phyloP scores from a whole-genome alignment of 2,888 invertebrate species.

The Cyclophora punctaria region DNA sequence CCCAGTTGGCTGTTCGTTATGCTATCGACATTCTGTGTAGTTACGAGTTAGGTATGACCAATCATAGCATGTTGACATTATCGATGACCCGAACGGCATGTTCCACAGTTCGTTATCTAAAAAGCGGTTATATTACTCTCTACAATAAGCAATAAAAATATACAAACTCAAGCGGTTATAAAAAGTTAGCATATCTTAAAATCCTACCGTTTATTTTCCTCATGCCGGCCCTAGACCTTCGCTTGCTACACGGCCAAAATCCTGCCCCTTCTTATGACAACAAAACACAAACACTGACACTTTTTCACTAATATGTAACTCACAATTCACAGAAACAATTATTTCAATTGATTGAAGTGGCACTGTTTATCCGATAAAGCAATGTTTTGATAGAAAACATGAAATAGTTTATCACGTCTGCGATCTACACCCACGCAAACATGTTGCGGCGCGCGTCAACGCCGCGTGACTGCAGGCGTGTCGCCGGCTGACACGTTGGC shows the following conservation, averaged over 20 bases:
- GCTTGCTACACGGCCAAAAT: slow-evolving; percentile 64
- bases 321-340: slow-evolving; percentile 8
- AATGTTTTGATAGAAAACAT: slow-evolving; percentile 58
- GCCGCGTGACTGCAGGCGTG: slow-evolving; percentile 73
- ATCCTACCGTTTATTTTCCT: slow-evolving; percentile 70
- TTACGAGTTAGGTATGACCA: slow-evolving; percentile 12
- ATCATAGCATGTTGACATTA: slow-evolving; percentile 31
- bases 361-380: slow-evolving; percentile 18
- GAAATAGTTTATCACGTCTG: slow-evolving; percentile 56
- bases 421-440: slow-evolving; percentile 67
- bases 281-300: slow-evolving; percentile 62
- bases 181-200: slow-evolving; percentile 12
- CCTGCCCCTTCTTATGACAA: slow-evolving; percentile 54
- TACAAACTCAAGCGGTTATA: too few relatives aligned
- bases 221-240: slow-evolving; percentile 65
- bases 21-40: slow-evolving; percentile 15
- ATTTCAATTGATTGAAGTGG: not conserved
- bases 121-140: slow-evolving; percentile 15
- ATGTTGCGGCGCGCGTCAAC: slow-evolving; percentile 69
- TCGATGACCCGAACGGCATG: slow-evolving; percentile 37
- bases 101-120: slow-evolving; percentile 35
- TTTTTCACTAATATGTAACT: slow-evolving; percentile 46
- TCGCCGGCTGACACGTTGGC: slow-evolving; percentile 65
- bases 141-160: too few relatives aligned
- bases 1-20: slow-evolving; percentile 21